Percentiles rank a stretch among this genome's conserved stretches.
Evolutionary conservation across 1,140 invertebrate species (phyloP).

Genomic region (Hypsibius dujardini): DNA sequence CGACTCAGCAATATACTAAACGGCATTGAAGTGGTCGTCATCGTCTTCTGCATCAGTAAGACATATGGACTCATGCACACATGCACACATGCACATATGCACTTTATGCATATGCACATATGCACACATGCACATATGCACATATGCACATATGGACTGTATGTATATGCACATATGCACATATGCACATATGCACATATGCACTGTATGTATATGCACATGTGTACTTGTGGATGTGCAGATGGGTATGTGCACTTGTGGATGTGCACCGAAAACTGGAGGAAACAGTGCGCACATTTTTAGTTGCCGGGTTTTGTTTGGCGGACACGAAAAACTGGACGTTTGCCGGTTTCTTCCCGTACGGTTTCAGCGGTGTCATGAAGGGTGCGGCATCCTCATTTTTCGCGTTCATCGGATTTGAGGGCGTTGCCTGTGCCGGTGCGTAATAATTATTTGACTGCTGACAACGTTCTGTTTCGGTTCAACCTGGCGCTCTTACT

Average conservation of each 20-base stretch:
- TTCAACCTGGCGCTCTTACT: background rate
- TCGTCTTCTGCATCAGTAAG: background rate
- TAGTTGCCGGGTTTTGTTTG: slow-evolving; percentile 23
- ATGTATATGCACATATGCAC: background rate
- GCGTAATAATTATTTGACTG: background rate
- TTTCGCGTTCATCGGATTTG: slow-evolving; percentile 28
- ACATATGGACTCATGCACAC: too few relatives aligned
- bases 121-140: too few relatives aligned
- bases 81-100: too few relatives aligned
- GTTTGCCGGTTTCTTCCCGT: slow-evolving; percentile 28
- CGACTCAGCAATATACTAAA: background rate
- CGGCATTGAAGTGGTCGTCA: background rate
- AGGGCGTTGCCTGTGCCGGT: slow-evolving; percentile 21
- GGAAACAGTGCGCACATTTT: background rate
- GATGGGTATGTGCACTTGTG: background rate
- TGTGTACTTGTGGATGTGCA: background rate
- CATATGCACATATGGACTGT: background rate
- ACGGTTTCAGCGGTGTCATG: slow-evolving; percentile 25
- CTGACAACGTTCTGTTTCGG: background rate
- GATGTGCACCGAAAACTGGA: background rate
- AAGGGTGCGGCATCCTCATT: slow-evolving; percentile 26
- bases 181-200: background rate
- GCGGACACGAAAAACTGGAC: slow-evolving; percentile 23
- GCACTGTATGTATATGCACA: background rate
- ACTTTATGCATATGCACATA: too few relatives aligned